Evolutionary conservation across 2,113 vertebrate genomes (phyloP), one percentile per base, ranked within the genome.

Genomic region (Podilymbus podiceps): DNA sequence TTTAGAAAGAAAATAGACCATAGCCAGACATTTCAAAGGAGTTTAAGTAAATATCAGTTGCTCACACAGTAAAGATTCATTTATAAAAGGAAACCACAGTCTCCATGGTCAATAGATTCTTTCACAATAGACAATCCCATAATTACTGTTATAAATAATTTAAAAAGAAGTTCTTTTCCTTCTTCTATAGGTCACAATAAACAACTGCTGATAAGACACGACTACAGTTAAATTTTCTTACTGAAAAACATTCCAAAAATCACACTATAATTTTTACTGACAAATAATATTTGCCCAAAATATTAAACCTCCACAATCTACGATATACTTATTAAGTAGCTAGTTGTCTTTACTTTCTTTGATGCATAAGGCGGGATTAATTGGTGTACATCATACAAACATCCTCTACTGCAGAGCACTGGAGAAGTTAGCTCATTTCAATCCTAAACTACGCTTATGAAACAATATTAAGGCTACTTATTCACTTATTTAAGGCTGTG

Each of bases 1-100:
- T 87, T 85, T 53, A 71, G 79, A 94, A 86, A 90, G 56, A 88
- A 95, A 93, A 88, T 27, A 90, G 35, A 79, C 35, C n/a, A 64
- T 4, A 91, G 55, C 53, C 58, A 89, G 64, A 71, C 12, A 84
- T 67, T 90, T 87, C 53, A 92, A 86, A 91, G n/a, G 42, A 44
- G 15, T 74, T 91, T 28, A 80, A 86, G 52, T 74, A 92, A 94
- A 74, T 47, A 85, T 46, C 53, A 27, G 9, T 60, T 79, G 44
- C 12, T 87, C 33, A 89, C 31, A 89, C 31, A 31, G 60, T 42
- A 86, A 83, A 40, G 33, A 89, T 87, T 85, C 1, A 75, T 81
- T 93, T 66, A 52, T 85, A 59, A 63, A n/a, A 64, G 33, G 62
- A 82, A 92, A 81, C 7, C 31, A 68, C 28, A 58, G n/a, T 33